Percentiles rank a stretch among this genome's conserved stretches.
phyloP scores from a whole-genome alignment of 2,797 vertebrate genomes.

The Lateolabrax maculatus region DNA sequence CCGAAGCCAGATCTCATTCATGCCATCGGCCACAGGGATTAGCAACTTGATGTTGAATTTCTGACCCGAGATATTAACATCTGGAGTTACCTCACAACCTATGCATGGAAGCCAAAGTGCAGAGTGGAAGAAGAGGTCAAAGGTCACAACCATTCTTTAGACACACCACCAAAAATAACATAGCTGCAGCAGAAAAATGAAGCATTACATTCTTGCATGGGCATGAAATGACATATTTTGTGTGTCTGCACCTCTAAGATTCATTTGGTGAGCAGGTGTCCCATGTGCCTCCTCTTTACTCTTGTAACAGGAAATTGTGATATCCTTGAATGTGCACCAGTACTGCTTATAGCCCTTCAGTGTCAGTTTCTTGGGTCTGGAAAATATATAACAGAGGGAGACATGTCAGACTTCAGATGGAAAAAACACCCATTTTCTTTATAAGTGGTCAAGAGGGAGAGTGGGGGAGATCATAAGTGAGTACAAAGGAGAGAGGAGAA shows the following conservation, averaged over 20 bases:
- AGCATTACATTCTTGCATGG: neutral
- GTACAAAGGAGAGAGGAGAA: conserved; percentile 7
- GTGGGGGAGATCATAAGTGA: conserved; percentile 14
- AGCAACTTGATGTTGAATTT: conserved; percentile 99
- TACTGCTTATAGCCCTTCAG: conserved; percentile 99
- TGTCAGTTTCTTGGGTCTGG: conserved; percentile 98
- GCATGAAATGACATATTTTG: conserved; percentile 16
- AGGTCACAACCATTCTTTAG: conserved; percentile 47
- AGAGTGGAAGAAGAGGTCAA: conserved; percentile 46
- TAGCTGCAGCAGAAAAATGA: conserved; percentile 18
- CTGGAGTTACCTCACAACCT: conserved; percentile 99
- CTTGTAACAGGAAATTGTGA: conserved; percentile 99
- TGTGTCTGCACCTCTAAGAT: conserved; percentile 90
- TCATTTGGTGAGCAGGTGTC: conserved; percentile 96
- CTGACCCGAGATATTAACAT: conserved; percentile 99
- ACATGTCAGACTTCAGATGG: conserved; percentile 42
- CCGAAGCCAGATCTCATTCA: conserved; percentile 99
- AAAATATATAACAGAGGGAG: conserved; percentile 39
- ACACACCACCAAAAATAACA: conserved; percentile 10
- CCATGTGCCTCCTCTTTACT: conserved; percentile 97
- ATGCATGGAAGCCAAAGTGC: conserved; percentile 41
- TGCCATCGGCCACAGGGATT: conserved; percentile 97
- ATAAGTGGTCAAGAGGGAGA: conserved; percentile 34
- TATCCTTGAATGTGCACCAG: conserved; percentile 99
- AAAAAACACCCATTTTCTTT: conserved; percentile 44